A percentile compares a stretch with the other conserved stretches of the same genome.
Conservation (phyloP, 2,113 vertebrate genomes). For the Leiothrix lutea region DNA sequence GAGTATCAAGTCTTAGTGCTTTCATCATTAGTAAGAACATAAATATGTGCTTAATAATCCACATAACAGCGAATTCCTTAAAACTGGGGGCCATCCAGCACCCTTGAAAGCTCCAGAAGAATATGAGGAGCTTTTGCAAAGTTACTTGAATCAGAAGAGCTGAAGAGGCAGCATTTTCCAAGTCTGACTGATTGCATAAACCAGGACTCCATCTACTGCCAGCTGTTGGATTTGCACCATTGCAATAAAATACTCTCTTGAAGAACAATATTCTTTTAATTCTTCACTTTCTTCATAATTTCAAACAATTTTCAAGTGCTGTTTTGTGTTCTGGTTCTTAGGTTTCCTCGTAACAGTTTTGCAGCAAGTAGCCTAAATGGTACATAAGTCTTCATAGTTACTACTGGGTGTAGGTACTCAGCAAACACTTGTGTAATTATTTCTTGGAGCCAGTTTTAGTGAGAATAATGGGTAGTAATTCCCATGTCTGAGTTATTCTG, state of each 20-base stretch:
- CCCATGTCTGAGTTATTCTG: neutral
- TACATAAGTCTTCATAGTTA: neutral
- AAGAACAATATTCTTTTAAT: neutral
- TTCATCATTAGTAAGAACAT: neutral
- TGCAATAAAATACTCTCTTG: rapidly evolving
- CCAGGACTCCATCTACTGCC: constrained; percentile 38
- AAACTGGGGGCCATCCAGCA: rapidly evolving
- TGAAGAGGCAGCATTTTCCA: neutral
- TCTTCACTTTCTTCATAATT: neutral
- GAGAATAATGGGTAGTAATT: neutral
- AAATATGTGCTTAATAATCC: neutral
- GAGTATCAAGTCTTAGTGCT: neutral
- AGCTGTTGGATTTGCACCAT: neutral
- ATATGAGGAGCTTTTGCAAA: neutral
- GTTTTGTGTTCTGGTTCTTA: neutral
- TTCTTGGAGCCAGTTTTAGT: neutral
- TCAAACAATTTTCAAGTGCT: neutral
- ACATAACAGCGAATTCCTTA: neutral
- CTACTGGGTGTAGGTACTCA: neutral
- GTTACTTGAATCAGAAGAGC: neutral
- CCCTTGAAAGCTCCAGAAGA: neutral
- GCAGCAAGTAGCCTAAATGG: neutral
- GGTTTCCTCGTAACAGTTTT: neutral
- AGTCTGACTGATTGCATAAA: neutral
- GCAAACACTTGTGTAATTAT: neutral